Conservation (phyloP, 2,888 invertebrate species). For the Silvanus unidentatus region DNA sequence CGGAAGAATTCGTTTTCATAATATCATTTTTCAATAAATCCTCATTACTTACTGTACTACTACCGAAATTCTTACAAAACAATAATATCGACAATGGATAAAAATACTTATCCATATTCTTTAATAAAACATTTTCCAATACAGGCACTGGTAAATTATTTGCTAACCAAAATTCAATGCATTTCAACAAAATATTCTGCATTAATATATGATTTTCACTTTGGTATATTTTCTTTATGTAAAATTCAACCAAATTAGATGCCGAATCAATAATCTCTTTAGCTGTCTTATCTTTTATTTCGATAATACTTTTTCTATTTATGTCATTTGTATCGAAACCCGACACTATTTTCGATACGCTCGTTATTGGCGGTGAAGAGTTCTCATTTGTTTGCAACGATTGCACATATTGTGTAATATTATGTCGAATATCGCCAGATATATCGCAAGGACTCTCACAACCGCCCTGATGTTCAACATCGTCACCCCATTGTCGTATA, state of each 20-base stretch:
- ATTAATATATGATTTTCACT: slow-evolving; percentile 47
- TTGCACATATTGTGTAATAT: slow-evolving; percentile 41
- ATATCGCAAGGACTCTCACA: slow-evolving; percentile 43
- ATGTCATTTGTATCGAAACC: slow-evolving; percentile 11
- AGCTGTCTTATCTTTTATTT: slow-evolving; percentile 36
- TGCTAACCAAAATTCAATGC: slow-evolving; percentile 45
- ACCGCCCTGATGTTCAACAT: slow-evolving; percentile 44
- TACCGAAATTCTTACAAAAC: slow-evolving; percentile 46
- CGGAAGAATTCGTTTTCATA: slow-evolving; percentile 37
- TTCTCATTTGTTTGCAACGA: slow-evolving; percentile 35
- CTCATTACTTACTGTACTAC: slow-evolving; percentile 38
- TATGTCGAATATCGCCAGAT: slow-evolving; percentile 38
- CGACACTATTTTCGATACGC: slow-evolving; percentile 36
- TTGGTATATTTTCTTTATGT: slow-evolving; percentile 41
- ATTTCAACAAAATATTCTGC: slow-evolving; percentile 45
- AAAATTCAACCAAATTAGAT: slow-evolving; percentile 42
- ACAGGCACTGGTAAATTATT: slow-evolving; percentile 42
- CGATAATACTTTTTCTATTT: slow-evolving; percentile 19
- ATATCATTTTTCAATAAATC: slow-evolving; percentile 29
- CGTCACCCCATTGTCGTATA: slow-evolving; percentile 44
- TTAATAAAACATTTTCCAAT: slow-evolving; percentile 42
- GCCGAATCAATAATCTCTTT: slow-evolving; percentile 38
- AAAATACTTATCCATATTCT: slow-evolving; percentile 47
- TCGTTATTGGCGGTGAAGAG: slow-evolving; percentile 34
- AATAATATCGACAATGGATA: slow-evolving; percentile 45